Conservation (phyloP, 2,888 invertebrate genomes). For the Prenolepis imparis region DNA sequence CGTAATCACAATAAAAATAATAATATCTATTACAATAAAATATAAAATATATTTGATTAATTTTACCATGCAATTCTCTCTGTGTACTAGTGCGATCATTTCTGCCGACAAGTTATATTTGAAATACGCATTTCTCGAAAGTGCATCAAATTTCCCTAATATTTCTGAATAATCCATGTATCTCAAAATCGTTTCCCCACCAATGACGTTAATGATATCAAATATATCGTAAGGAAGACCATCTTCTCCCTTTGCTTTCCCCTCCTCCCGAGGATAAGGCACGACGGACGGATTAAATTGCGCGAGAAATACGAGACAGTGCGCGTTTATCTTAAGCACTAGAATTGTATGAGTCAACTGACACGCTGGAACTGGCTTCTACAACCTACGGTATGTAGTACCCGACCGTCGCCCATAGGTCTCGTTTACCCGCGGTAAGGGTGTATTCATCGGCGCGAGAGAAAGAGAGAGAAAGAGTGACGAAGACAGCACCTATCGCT, state of each 20-base stretch:
- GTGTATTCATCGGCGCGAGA: slow-evolving; percentile 29
- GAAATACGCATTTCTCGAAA: background rate
- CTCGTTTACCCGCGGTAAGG: slow-evolving; percentile 50
- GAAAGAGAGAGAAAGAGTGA: slow-evolving; percentile 14
- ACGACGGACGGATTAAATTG: slow-evolving; percentile 53
- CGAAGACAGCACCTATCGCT: slow-evolving; percentile 57
- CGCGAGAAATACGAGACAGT: slow-evolving; percentile 45
- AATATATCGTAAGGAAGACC: slow-evolving; percentile 3
- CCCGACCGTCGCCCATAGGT: slow-evolving; percentile 31
- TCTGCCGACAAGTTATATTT: too few relatives aligned
- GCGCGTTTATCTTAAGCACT: slow-evolving; percentile 47
- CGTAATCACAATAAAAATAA: too few relatives aligned
- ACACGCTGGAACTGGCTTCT: slow-evolving; percentile 35
- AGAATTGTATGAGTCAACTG: slow-evolving; percentile 51
- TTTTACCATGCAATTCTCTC: too few relatives aligned
- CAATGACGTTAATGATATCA: slow-evolving; percentile 39
- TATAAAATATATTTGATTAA: too few relatives aligned
- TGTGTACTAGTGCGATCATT: too few relatives aligned
- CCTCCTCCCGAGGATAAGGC: slow-evolving; percentile 26
- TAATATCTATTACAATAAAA: too few relatives aligned
- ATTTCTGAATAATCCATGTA: slow-evolving; percentile 9
- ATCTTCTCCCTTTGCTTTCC: background rate
- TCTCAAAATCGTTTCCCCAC: background rate
- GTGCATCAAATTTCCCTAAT: background rate
- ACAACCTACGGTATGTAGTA: slow-evolving; percentile 40